Evolutionary conservation across 1,140 invertebrate genomes (phyloP).

Genomic region (Chironomus striatipennis): DNA sequence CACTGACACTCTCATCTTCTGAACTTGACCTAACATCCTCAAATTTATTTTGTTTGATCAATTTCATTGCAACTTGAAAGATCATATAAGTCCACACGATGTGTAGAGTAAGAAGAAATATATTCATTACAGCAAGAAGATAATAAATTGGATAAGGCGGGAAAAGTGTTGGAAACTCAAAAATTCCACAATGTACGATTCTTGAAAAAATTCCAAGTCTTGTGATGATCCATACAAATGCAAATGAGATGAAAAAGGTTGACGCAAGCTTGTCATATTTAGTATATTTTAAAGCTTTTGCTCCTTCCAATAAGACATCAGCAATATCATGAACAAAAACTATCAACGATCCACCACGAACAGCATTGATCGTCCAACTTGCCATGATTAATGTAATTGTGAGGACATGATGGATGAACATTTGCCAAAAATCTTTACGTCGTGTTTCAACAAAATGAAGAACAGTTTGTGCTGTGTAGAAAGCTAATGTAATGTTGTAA

Average conservation of each 20-base stretch:
- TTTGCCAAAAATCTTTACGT: conserved; percentile 95
- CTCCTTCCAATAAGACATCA: conserved; percentile 88
- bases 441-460: conserved; percentile 91
- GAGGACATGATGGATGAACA: conserved; percentile 94
- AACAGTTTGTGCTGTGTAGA: conserved; percentile 90
- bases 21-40: conserved; percentile 63
- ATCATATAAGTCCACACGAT: conserved; percentile 63
- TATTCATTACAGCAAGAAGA: too few species aligned
- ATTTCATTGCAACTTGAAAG: conserved; percentile 73
- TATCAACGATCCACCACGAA: conserved; percentile 73
- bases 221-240: conserved; percentile 79
- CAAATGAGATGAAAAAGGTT: conserved; percentile 77
- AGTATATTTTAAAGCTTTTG: conserved; percentile 87
- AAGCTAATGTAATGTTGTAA: conserved; percentile 89
- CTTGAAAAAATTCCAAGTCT: conserved; percentile 73
- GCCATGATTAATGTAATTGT: conserved; percentile 83
- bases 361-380: conserved; percentile 89
- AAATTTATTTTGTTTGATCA: conserved; percentile 74
- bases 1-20: conserved; percentile 46
- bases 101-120: too few species aligned
- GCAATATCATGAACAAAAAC: conserved; percentile 88
- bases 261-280: conserved; percentile 83
- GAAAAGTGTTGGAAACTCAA: too few species aligned
- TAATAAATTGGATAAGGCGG: too few species aligned
- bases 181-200: conserved; percentile 29